Conservation (phyloP, 92 coral and sea anemone species). For the Ricordea florida region DNA sequence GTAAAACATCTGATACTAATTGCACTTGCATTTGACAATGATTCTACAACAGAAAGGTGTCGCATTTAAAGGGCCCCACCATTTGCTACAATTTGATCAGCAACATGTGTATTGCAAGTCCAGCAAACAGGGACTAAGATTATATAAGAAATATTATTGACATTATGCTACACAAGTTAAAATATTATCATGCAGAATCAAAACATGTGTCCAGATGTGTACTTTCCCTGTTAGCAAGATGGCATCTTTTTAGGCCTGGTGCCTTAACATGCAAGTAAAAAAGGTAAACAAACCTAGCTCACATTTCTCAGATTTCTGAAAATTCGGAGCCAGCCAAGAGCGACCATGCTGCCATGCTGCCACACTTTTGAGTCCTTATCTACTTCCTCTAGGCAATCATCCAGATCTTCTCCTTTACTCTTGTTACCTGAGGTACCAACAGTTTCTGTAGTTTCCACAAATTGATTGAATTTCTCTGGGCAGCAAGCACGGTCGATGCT, state of each 20-base stretch:
- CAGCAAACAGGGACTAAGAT: background rate
- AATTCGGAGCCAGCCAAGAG: slow-evolving; percentile 43
- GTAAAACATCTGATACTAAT: too few species aligned
- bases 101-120: background rate
- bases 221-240: background rate
- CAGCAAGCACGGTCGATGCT: slow-evolving; percentile 26
- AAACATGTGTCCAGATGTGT: background rate
- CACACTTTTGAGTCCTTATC: slow-evolving; percentile 50
- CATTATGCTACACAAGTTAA: too few species aligned
- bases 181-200: background rate
- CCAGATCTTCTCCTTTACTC: slow-evolving; percentile 47
- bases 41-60: background rate
- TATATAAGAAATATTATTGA: too few species aligned
- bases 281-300: slow-evolving; percentile 30
- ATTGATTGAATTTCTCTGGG: background rate
- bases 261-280: background rate
- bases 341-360: slow-evolving; percentile 61
- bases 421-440: slow-evolving; percentile 51
- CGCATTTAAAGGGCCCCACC: background rate
- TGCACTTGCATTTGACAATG: too few species aligned
- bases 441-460: slow-evolving; percentile 40
- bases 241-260: background rate
- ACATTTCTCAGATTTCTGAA: slow-evolving; percentile 27
- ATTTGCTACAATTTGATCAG: background rate
- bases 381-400: slow-evolving; percentile 59